phyloP scores from a whole-genome alignment of 2,797 vertebrate genomes.

The Rhadinocentrus ornatus region DNA sequence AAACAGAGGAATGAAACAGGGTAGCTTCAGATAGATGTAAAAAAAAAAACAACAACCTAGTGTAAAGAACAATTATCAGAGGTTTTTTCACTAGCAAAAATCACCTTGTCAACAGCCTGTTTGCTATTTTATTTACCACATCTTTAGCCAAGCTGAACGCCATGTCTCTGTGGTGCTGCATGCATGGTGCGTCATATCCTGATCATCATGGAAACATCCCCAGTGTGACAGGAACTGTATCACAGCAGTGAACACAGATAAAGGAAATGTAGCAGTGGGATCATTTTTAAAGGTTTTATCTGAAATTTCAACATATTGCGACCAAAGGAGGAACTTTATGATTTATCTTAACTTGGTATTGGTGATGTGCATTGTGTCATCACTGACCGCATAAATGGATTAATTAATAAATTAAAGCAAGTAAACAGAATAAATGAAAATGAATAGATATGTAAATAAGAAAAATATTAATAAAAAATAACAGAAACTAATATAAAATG shows the following conservation, averaged over 20 bases:
- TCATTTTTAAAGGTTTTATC: background rate
- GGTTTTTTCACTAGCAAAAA: background rate
- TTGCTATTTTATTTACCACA: background rate
- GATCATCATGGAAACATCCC: background rate
- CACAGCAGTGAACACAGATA: background rate
- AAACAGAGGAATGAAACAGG: background rate
- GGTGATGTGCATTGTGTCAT: background rate
- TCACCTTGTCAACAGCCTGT: background rate
- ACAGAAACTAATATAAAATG: background rate
- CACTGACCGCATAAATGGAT: background rate
- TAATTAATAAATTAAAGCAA: too few species aligned
- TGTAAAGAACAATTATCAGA: background rate
- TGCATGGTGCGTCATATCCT: background rate
- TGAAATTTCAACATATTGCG: background rate
- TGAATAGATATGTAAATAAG: background rate
- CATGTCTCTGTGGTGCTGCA: background rate
- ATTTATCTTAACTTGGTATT: background rate
- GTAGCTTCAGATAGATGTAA: background rate
- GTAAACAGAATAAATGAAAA: background rate
- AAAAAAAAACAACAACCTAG: background rate
- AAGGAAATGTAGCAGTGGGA: background rate
- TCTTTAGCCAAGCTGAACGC: background rate
- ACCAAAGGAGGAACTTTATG: background rate
- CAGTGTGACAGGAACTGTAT: background rate
- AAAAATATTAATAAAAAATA: background rate